A percentile compares a stretch with the other conserved stretches of the same genome.
phyloP scores from a whole-genome alignment of 2,113 vertebrate species.

The Hydrochoerus hydrochaeris region DNA sequence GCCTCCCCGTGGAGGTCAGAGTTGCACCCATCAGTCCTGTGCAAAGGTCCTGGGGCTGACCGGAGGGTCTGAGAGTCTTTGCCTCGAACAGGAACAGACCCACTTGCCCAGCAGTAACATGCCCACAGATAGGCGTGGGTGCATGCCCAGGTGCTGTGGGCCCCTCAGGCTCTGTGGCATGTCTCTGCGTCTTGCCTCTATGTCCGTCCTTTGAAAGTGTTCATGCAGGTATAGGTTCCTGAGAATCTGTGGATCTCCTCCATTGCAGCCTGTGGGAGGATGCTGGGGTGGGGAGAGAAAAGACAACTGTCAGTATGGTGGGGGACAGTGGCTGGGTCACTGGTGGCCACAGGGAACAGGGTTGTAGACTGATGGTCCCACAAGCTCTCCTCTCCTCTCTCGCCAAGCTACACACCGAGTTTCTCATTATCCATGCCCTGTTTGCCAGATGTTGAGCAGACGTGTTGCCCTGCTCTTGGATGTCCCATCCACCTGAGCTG shows the following conservation, averaged over 20 bases:
- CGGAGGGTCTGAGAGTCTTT: slow-evolving; percentile 68
- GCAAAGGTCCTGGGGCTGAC: slow-evolving; percentile 85
- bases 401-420: not conserved
- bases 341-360: rapidly evolving
- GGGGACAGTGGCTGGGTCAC: not conserved
- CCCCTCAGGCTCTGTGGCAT: slow-evolving; percentile 53
- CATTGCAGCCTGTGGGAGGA: slow-evolving; percentile 96
- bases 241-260: slow-evolving; percentile 98
- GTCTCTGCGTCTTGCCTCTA: slow-evolving; percentile 78
- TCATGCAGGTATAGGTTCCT: slow-evolving; percentile 98
- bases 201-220: slow-evolving; percentile 98
- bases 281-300: slow-evolving; percentile 83
- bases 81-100: slow-evolving; percentile 71
- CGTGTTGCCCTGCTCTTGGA: not conserved
- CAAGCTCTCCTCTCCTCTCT: not conserved
- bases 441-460: not conserved
- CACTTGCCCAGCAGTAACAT: not conserved
- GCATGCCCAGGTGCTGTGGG: not conserved
- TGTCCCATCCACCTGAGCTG: not conserved
- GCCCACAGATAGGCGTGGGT: not conserved
- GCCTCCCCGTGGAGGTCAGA: slow-evolving; percentile 80
- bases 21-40: slow-evolving; percentile 80
- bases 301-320: not conserved
- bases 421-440: not conserved
- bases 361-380: not conserved